A percentile compares a stretch with the other conserved stretches of the same genome.
Evolutionary conservation across 2,797 vertebrate species (phyloP).

Genomic region (Heteromormyrus szaboi): DNA sequence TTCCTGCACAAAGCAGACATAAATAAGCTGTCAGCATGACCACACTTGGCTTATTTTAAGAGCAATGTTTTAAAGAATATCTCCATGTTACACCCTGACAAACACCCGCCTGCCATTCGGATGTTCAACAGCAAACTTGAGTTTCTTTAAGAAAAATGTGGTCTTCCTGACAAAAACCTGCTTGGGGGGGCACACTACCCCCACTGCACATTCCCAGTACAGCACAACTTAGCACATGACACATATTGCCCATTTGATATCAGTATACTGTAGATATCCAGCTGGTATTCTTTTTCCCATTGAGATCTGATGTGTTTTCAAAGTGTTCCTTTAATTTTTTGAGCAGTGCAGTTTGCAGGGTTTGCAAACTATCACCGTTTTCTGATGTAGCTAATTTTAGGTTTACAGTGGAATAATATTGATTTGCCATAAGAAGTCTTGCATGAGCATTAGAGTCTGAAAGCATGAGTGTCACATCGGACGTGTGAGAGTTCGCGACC

Average conservation of each 20-base stretch:
- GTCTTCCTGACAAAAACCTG: not conserved
- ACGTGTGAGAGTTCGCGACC: not conserved
- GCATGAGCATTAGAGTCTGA: not conserved
- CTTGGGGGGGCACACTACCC: not conserved
- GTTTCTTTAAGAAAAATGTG: not conserved
- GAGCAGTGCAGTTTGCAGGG: not conserved
- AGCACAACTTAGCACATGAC: not conserved
- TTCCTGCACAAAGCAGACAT: not conserved
- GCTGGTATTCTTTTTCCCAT: not conserved
- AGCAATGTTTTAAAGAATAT: not conserved
- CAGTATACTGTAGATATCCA: not conserved
- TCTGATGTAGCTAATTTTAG: not conserved
- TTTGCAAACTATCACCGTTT: not conserved
- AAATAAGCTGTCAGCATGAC: not conserved
- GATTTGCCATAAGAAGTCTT: not conserved
- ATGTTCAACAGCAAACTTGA: not conserved
- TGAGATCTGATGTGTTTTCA: not conserved
- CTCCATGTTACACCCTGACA: not conserved
- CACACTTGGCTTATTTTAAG: not conserved
- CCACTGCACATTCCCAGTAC: not conserved
- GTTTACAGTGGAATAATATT: not conserved
- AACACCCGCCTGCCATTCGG: not conserved
- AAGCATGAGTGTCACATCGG: not conserved
- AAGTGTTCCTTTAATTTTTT: not conserved
- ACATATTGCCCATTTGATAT: not conserved